phyloP scores from a whole-genome alignment of 1,140 invertebrate species.

The Caenorhabditis latens region DNA sequence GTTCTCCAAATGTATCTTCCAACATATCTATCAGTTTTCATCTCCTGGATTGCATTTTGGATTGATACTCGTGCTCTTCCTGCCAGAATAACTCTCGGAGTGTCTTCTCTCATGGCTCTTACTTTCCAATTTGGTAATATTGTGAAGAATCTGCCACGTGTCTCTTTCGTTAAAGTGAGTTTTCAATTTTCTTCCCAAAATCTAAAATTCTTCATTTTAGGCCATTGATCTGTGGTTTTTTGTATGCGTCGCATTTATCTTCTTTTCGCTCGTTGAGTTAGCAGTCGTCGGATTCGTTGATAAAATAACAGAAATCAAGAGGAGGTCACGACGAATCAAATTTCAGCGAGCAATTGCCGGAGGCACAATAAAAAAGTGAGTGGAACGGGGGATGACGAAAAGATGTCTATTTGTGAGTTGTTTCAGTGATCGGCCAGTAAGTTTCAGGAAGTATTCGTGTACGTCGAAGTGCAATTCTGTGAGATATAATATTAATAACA shows the following conservation, averaged over 20 bases:
- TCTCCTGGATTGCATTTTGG: slow-evolving; percentile 79
- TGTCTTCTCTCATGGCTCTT: slow-evolving; percentile 71
- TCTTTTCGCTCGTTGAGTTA: slow-evolving; percentile 79
- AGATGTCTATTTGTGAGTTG: slow-evolving; percentile 38
- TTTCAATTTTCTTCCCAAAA: slow-evolving; percentile 3
- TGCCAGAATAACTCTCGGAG: slow-evolving; percentile 79
- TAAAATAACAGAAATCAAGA: slow-evolving; percentile 66
- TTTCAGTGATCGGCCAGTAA: slow-evolving; percentile 36
- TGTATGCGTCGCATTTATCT: slow-evolving; percentile 79
- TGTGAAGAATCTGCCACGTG: slow-evolving; percentile 73
- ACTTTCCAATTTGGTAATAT: slow-evolving; percentile 73
- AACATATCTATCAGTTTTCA: slow-evolving; percentile 78
- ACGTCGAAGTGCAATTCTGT: slow-evolving; percentile 40
- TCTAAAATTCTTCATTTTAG: slow-evolving; percentile 67
- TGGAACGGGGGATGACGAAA: not conserved
- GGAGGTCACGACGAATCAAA: slow-evolving; percentile 50
- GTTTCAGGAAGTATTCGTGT: slow-evolving; percentile 40
- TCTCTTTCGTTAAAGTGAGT: slow-evolving; percentile 74
- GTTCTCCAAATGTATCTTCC: slow-evolving; percentile 80
- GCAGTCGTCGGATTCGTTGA: slow-evolving; percentile 78
- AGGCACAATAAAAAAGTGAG: slow-evolving; percentile 1
- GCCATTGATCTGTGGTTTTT: slow-evolving; percentile 79
- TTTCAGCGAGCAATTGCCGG: slow-evolving; percentile 51
- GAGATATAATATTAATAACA: slow-evolving; percentile 38
- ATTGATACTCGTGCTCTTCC: slow-evolving; percentile 79